Base-by-base conservation (phyloP, 2,113 vertebrate species). In the Cisticola juncidis region DNA sequence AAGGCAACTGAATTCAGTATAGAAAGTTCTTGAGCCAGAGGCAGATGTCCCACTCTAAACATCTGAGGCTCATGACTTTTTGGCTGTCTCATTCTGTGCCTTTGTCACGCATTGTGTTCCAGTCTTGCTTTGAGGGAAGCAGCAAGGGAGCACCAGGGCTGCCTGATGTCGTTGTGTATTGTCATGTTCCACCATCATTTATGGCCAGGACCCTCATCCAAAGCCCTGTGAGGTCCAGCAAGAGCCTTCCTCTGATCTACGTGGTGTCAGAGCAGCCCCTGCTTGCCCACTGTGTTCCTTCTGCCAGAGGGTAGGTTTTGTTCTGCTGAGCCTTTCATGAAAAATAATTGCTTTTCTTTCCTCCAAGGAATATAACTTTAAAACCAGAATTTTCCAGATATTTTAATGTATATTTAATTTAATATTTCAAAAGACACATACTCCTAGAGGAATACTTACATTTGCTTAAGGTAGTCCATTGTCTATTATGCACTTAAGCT, bases 41-140 rank as follows among this genome's bases (percentile, higher is more conserved):
- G 56, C 68, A 86, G 79, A 95, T 95, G 79, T 95, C 90, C 90
- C 24, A 5, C 71, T 91, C 56, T 66, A 45, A 95, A 91, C 85
- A 88, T 90, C 74, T 94, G 93, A 96, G 64, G 76, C 57, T 88
- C 72, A 88, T 92, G 87, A 86, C 33, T 78, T 90, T 80, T 86
- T 96, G 94, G 60, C 90, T 86, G 76, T 31, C 68, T 96, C 6
- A 1, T 56, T 77, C 56, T 81, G 65, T 86, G 64, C 35, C 88
- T 97, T 81, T 93, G 92, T 93, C 90, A 94, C 6, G 7, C 38
- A 33, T 31, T 88, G 82, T 88, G 68, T 71, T 95, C 71, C 65
- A 65, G 28, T 48, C 82, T 74, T 0, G 0, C 68, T 86, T 47
- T 44, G 36, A 1, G 51, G 45, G 17, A 13, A 77, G 54, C 0